A percentile compares a stretch with the other conserved stretches of the same genome.
Conservation (phyloP, 2,113 vertebrate species). For the Platycercus adscitus region DNA sequence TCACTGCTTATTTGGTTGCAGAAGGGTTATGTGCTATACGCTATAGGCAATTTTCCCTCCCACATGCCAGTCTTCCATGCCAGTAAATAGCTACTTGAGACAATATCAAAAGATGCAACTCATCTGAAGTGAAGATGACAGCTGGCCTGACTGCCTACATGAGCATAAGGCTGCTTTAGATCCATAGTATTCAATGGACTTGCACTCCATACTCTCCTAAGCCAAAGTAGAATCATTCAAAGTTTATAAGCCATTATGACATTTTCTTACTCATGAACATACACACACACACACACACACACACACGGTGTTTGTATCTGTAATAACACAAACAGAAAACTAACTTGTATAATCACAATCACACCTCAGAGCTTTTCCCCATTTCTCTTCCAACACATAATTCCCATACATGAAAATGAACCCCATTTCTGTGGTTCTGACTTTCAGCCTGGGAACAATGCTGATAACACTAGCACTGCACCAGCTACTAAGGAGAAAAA, state of each 20-base stretch:
- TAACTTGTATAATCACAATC: not conserved
- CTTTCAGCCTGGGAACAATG: no score
- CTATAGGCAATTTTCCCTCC: not conserved
- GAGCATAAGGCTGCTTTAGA: not conserved
- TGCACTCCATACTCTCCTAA: not conserved
- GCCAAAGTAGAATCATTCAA: not conserved
- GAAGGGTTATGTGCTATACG: accelerated
- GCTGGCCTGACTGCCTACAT: not conserved
- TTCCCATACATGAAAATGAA: not conserved
- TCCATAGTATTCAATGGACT: not conserved
- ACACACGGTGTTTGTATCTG: no score
- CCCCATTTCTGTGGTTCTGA: no score
- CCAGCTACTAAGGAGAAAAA: no score
- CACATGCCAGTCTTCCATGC: not conserved
- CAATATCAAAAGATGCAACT: not conserved
- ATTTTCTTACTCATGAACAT: not conserved
- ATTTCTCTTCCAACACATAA: not conserved
- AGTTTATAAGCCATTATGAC: not conserved
- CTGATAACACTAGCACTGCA: no score
- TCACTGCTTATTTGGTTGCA: not conserved
- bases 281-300: accelerated
- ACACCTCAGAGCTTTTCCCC: not conserved
- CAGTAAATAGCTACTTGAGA: not conserved
- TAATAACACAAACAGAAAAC: not conserved
- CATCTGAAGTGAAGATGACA: not conserved